Conservation (phyloP, 2,797 vertebrate genomes). For the Neoniphon sammara region DNA sequence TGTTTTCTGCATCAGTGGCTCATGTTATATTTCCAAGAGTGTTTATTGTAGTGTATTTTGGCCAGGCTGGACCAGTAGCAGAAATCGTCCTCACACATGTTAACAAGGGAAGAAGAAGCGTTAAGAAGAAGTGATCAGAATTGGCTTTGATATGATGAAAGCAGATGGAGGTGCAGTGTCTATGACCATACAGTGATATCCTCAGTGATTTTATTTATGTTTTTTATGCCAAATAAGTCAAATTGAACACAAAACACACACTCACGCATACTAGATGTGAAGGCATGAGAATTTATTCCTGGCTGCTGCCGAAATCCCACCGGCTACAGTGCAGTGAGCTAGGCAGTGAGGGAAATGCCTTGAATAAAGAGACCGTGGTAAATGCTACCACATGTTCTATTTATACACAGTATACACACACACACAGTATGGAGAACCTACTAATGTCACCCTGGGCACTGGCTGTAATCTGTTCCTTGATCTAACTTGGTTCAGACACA, state of each 20-base stretch:
- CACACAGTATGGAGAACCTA: constrained; percentile 28
- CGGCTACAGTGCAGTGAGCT: constrained; percentile 54
- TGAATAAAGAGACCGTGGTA: constrained; percentile 72
- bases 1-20: constrained; percentile 45
- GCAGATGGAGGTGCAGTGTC: constrained; percentile 10
- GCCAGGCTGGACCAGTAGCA: constrained; percentile 38
- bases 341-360: constrained; percentile 73
- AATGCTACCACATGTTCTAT: constrained; percentile 83
- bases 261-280: constrained; percentile 15
- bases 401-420: constrained; percentile 58
- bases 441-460: constrained; percentile 3
- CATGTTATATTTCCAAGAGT: constrained; percentile 37
- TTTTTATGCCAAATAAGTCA: constrained; percentile 31
- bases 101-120: constrained; percentile 20
- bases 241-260: constrained; percentile 10
- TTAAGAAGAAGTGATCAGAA: constrained; percentile 8
- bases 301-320: constrained; percentile 48
- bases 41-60: constrained; percentile 52
- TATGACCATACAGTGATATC: constrained; percentile 4
- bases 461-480: constrained; percentile 60
- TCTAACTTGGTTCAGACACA: constrained; percentile 52
- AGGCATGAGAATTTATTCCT: constrained; percentile 64
- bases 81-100: constrained; percentile 47
- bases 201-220: background rate
- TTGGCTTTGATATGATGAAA: background rate